Evolutionary conservation across 2,888 invertebrate species (phyloP), one percentile per base, ranked within the genome.

Genomic region (Odontocolon sp.): DNA sequence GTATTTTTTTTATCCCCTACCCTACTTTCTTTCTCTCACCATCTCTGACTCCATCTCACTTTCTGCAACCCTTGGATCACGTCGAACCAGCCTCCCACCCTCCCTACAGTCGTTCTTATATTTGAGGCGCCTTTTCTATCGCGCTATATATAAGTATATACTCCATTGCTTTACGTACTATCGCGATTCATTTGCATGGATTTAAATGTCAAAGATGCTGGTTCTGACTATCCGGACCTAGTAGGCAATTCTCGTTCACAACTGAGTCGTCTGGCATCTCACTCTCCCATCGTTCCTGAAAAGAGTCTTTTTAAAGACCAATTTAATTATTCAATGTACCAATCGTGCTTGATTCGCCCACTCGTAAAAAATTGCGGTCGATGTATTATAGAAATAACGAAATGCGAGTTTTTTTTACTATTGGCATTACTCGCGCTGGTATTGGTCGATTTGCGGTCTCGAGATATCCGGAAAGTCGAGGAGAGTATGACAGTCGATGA

Each of bases 201-300:
- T 82, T 83, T 82, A 77, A 82, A 83, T 83, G 76, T 80, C 81
- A 83, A 83, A 82, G 83, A 81, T 81, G 77, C 42, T 52, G 38
- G 16, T 61, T 38, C 36, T 23, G 31, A 63, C 38, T 33, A 61
- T 63, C 68, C 76, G 61, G 57, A n/a, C n/a, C n/a, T n/a, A n/a
- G n/a, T n/a, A n/a, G n/a, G n/a, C n/a, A n/a, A n/a, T n/a, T 36
- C 63, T 71, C 64, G 72, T 45, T 54, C 40, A 69, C 63, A 47
- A 67, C 57, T 40, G 61, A 68, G 71, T 45, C 26, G 21, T 54
- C 14, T 50, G 40, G 21, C 59, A 38, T 68, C 8, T 33, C 16
- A 8, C 26, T 9, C 40, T 63, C 40, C 2, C 40, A 5, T 47
- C 42, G 4, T 57, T 42, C 70, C 21, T 76, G 67, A 76, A 76